A percentile compares a stretch with the other conserved stretches of the same genome.
Conservation (phyloP, 2,888 invertebrate species). For the Lasioglossum lativentre region DNA sequence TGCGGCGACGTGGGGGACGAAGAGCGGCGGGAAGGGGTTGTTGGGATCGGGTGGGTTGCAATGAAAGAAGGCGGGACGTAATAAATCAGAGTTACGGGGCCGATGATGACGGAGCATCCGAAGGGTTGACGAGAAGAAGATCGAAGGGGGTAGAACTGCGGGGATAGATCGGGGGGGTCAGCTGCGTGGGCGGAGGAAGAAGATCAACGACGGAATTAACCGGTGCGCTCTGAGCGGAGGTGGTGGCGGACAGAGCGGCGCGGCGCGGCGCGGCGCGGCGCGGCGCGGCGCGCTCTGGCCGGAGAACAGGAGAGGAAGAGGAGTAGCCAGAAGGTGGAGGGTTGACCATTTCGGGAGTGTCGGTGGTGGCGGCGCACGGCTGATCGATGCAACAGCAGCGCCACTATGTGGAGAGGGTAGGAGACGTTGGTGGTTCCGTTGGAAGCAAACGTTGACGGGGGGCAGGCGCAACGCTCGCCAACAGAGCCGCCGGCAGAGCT, state of each 20-base stretch:
- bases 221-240: slow-evolving; percentile 45
- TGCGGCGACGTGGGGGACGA: background rate
- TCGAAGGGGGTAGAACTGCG: background rate
- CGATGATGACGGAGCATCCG: slow-evolving; percentile 12
- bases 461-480: slow-evolving; percentile 39
- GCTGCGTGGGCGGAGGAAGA: slow-evolving; percentile 26
- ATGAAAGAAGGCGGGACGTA: background rate
- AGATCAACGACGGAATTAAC: slow-evolving; percentile 60
- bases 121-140: background rate
- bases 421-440: slow-evolving; percentile 36
- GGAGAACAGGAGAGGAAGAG: background rate
- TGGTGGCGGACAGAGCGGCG: slow-evolving; percentile 28
- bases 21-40: background rate
- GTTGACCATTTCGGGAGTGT: slow-evolving; percentile 75
- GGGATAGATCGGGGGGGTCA: slow-evolving; percentile 3
- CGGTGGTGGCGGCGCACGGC: slow-evolving; percentile 79
- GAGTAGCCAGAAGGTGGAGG: slow-evolving; percentile 45
- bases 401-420: slow-evolving; percentile 63
- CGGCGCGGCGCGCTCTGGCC: too few species aligned
- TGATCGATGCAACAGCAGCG: slow-evolving; percentile 83
- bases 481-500: slow-evolving; percentile 23
- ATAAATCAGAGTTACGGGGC: slow-evolving; percentile 44
- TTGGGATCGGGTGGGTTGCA: background rate
- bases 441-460: slow-evolving; percentile 38
- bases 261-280: too few species aligned